Evolutionary conservation across 2,113 vertebrate genomes (phyloP).

Genomic region (Callionymus lyra): DNA sequence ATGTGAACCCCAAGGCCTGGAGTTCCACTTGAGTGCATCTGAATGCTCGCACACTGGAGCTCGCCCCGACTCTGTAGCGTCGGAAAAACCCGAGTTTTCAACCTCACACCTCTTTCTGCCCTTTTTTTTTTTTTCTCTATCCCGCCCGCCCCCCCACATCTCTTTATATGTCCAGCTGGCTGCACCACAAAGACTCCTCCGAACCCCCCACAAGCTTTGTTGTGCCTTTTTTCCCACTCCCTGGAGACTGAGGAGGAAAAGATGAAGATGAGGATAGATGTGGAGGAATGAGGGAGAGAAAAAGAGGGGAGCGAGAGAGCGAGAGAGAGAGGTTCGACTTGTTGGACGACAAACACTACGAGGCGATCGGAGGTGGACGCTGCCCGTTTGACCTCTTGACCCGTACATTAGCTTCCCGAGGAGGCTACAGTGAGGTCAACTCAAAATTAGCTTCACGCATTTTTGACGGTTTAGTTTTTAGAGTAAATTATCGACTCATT

Average conservation of each 20-base stretch:
- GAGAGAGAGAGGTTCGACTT: slow-evolving; percentile 24
- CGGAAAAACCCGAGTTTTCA: slow-evolving; percentile 43
- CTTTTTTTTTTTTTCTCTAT: slow-evolving; percentile 41
- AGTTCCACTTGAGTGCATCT: slow-evolving; percentile 68
- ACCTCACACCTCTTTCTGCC: slow-evolving; percentile 58
- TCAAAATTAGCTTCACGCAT: too few relatives aligned
- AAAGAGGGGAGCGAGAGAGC: slow-evolving; percentile 24
- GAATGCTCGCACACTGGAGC: slow-evolving; percentile 53
- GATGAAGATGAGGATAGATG: slow-evolving; percentile 46
- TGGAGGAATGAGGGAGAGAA: slow-evolving; percentile 9
- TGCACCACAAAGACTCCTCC: slow-evolving; percentile 64
- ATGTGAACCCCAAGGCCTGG: slow-evolving; percentile 50
- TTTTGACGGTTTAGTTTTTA: too few relatives aligned
- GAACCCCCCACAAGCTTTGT: slow-evolving; percentile 68
- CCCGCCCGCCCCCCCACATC: slow-evolving; percentile 54
- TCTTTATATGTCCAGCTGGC: slow-evolving; percentile 76
- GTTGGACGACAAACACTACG: too few relatives aligned
- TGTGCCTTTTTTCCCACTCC: slow-evolving; percentile 74
- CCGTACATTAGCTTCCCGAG: too few relatives aligned
- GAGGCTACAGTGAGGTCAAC: too few relatives aligned
- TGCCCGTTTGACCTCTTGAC: too few relatives aligned
- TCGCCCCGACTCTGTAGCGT: slow-evolving; percentile 30
- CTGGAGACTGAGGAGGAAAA: slow-evolving; percentile 52
- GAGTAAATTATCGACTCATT: too few relatives aligned
- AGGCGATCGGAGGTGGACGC: too few relatives aligned